Evolutionary conservation across 2,888 invertebrate genomes (phyloP), one percentile per base, ranked within the genome.

Genomic region (Bibio marci): DNA sequence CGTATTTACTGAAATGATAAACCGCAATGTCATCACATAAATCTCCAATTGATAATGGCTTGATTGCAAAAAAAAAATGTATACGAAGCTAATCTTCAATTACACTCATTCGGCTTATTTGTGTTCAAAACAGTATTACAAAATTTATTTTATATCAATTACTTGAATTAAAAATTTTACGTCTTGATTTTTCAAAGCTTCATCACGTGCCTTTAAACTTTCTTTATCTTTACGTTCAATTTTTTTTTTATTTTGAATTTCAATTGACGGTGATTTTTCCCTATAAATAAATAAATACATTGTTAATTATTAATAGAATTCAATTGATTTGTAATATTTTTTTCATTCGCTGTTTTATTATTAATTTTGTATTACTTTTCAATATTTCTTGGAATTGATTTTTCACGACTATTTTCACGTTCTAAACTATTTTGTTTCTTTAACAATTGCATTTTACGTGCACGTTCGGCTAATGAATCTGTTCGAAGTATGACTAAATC

Each of bases 401-500:
- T 52, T 43, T 61, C 60, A 19, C 59, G 48, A 18, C 59, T 54
- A 15, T 26, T 13, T 26, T 46, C 44, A 15, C 46, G 35, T 43
- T 56, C 61, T 5, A 50, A 45, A 41, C 62, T 62, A 17, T 53
- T 57, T 46, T 60, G 59, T 41, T 60, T 59, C 49, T 67, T 69
- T 2, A 66, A 50, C 14, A 65, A 55, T 54, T 67, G 64, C 65
- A 77, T 70, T 66, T 78, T 79, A 52, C 74, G 70, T 41, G 75
- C 75, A 50, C 78, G 67, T 57, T 75, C 71, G 38, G 77, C 76
- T 49, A 78, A 63, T 49, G 72, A 76, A 60, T 78, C 78, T 49
- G 69, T 72, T 58, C 75, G 77, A 53, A 65, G 70, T 54, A 77
- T 77, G 52, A 70, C 65, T 48, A 71, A 56, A 47, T 65, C 66